Percentiles rank a stretch among this genome's conserved stretches.
These are phyloP conservation scores for Eonycteris spelaea DNA, from an alignment of 2,113 vertebrate species.

Conservation along the genomic window DNA sequence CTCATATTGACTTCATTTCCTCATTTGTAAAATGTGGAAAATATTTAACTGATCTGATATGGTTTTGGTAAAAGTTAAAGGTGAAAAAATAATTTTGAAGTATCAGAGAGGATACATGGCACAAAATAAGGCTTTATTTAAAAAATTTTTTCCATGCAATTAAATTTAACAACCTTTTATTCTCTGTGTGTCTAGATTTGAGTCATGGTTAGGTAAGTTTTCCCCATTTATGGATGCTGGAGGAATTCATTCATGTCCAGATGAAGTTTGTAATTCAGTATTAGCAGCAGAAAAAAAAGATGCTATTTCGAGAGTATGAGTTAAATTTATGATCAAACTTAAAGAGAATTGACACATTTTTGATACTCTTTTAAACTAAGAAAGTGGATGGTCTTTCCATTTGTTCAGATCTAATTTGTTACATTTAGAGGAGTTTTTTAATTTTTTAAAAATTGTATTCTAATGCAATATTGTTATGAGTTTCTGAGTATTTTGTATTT, in stretches of 20 bases:
- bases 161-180: neutral
- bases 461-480: neutral
- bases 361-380: neutral
- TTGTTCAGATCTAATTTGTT: neutral
- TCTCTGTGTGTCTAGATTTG: neutral
- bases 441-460: too few relatives aligned
- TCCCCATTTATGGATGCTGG: neutral
- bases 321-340: neutral
- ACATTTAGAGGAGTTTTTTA: neutral
- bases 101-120: neutral
- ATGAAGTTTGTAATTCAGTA: neutral
- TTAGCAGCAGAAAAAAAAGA: neutral
- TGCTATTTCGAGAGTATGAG: neutral
- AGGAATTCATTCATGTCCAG: neutral
- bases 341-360: neutral
- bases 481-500: neutral
- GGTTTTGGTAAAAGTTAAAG: neutral
- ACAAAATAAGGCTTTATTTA: neutral
- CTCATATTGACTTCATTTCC: neutral
- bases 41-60: neutral
- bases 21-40: neutral
- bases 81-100: neutral
- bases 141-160: neutral
- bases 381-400: neutral
- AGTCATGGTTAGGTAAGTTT: neutral